These are phyloP conservation scores for Deilephila elpenor DNA, from an alignment of 2,888 invertebrate genomes.

Conservation along the genomic window DNA sequence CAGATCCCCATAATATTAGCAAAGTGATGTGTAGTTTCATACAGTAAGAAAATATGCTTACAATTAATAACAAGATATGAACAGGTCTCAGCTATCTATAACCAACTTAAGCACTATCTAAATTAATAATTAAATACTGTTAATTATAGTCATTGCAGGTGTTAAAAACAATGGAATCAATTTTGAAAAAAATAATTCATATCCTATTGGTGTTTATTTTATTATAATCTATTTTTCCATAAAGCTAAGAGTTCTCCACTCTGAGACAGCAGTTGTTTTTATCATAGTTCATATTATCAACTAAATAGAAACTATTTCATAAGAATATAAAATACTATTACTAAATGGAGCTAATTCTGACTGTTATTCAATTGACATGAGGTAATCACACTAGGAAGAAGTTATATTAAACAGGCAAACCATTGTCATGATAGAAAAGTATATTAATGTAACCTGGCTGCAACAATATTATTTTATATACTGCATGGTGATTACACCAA, in stretches of 20 bases:
- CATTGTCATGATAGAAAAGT: background rate
- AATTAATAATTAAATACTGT: constrained; percentile 18
- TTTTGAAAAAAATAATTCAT: background rate
- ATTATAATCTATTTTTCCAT: background rate
- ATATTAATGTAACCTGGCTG: background rate
- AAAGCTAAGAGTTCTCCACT: background rate
- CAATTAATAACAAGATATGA: constrained; percentile 20
- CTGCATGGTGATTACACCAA: too few species aligned
- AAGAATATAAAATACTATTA: background rate
- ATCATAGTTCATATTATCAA: background rate
- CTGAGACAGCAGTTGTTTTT: background rate
- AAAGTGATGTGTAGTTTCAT: background rate
- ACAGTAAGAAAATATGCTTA: constrained; percentile 19
- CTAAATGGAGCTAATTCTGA: background rate
- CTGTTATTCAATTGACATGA: constrained; percentile 6
- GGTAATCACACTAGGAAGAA: background rate
- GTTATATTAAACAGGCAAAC: constrained; percentile 6
- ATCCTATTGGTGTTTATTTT: background rate
- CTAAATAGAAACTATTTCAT: background rate
- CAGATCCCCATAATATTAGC: background rate
- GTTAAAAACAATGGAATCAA: background rate
- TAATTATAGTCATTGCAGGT: constrained; percentile 6
- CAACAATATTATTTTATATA: too few species aligned
- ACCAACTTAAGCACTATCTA: constrained; percentile 17
- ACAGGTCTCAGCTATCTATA: constrained; percentile 4